Conservation (phyloP, 2,113 vertebrate genomes). For the Pelodiscus sinensis region DNA sequence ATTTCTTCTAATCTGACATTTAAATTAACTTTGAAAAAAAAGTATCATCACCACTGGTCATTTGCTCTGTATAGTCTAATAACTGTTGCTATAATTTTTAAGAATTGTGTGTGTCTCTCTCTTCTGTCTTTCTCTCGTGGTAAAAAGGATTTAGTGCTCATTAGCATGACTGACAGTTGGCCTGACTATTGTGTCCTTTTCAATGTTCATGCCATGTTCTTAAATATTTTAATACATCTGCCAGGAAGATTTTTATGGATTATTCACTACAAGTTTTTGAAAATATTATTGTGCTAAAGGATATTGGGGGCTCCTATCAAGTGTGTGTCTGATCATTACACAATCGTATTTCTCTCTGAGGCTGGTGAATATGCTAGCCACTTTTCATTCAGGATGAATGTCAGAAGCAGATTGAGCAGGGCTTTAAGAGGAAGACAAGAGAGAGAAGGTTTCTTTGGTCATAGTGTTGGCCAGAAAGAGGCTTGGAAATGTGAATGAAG, state of each 20-base stretch:
- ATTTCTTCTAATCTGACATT: slow-evolving; percentile 26
- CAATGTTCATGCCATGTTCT: background rate
- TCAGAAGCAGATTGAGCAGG: background rate
- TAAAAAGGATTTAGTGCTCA: background rate
- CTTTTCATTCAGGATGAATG: background rate
- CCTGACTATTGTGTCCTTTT: background rate
- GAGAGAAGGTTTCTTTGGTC: background rate
- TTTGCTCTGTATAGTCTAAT: background rate
- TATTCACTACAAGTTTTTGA: background rate
- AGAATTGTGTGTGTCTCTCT: background rate
- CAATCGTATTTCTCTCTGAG: background rate
- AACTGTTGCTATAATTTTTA: slow-evolving; percentile 6
- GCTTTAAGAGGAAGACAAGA: background rate
- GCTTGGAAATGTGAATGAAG: background rate
- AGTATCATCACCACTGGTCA: background rate
- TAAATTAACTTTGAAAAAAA: slow-evolving; percentile 28
- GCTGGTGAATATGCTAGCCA: background rate
- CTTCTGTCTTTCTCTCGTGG: background rate
- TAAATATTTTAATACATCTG: slow-evolving; percentile 43
- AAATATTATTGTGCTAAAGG: background rate
- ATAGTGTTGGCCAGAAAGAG: background rate
- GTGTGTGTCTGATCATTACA: background rate
- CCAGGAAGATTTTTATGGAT: slow-evolving; percentile 39
- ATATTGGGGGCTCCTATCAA: background rate
- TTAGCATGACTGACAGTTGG: slow-evolving; percentile 19